Percentiles rank a stretch among this genome's conserved stretches.
These are phyloP conservation scores for Nomada ruficornis DNA, from an alignment of 2,888 invertebrate genomes.

Conservation along the genomic window DNA sequence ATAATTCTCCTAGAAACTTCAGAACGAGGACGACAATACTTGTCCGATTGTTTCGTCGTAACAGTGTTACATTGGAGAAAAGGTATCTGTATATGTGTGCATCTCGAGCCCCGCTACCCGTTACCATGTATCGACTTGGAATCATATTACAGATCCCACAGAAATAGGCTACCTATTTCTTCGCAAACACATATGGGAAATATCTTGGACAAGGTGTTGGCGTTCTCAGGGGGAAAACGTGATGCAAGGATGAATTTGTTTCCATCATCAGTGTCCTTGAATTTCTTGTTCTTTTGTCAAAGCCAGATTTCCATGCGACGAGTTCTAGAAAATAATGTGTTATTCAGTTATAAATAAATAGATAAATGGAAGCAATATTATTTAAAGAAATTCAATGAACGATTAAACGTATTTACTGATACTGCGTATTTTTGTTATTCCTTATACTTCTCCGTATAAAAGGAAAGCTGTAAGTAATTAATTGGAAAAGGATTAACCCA, in stretches of 20 bases:
- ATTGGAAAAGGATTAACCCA: too few relatives aligned
- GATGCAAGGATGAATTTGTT: constrained; percentile 22
- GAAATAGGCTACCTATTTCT: constrained; percentile 40
- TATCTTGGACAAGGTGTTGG: constrained; percentile 15
- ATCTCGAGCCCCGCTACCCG: neutral
- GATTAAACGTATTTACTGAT: too few relatives aligned
- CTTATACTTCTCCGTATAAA: too few relatives aligned
- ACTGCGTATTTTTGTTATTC: too few relatives aligned
- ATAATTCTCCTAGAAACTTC: too few relatives aligned
- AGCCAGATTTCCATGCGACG: neutral
- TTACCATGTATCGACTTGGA: constrained; percentile 32
- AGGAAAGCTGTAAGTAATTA: too few relatives aligned
- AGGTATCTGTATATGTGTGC: neutral
- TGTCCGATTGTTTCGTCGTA: constrained; percentile 2
- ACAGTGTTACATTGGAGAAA: neutral
- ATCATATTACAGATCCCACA: constrained; percentile 31
- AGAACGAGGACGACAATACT: too few relatives aligned
- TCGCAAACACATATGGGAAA: constrained; percentile 9
- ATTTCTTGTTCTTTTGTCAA: too few relatives aligned
- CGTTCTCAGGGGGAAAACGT: constrained; percentile 1
- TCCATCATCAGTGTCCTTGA: constrained; percentile 1
- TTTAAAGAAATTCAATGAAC: too few relatives aligned
- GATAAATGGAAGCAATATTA: too few relatives aligned
- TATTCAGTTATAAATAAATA: neutral
- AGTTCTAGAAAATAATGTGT: neutral